Base-by-base conservation (phyloP, 23 tunicate genomes). In the Halocynthia roretzi region DNA sequence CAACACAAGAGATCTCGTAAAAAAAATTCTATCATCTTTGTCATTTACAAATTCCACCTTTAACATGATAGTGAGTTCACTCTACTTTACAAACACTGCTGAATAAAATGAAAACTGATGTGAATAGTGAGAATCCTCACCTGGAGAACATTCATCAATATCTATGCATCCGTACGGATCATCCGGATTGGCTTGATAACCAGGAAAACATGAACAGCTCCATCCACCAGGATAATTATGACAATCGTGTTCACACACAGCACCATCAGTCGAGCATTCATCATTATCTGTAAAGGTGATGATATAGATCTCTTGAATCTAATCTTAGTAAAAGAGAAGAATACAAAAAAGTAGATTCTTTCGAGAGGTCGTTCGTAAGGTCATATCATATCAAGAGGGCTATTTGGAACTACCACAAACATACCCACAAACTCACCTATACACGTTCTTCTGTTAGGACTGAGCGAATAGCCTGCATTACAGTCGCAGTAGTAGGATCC, bases 401-500 rank as follows among this genome's bases (percentile, higher is more conserved):
- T 31, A 0, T 4, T 31, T 31, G 44, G 44, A 31, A 31, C 44
- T 31, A 31, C 44, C 44, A 31, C 44, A 31, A 31, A 31, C 44
- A 31, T 31, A 31, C 1, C 44, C 44, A 4, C 44, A 31, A 62
- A 10, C 85, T 78, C 2, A 92, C 98, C 98, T 8, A 66, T 71
- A 54, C 98, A 92, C 5, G 87, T 77, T 56, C 98, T 79, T 53
- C 80, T 68, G 87, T 92, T 92, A 8, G 76, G 10, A 67, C 85
- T 80, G 51, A 92, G 84, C 22, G 62, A 73, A 80, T 77, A 92
- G 0, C 98, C 98, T 7, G 77, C 81, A 22, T 70, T 62, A 60
- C 98, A 92, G 20, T 80, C 87, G 51, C 98, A 92, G 82, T 71
- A 92, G 64, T 92, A 92, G 1, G 86, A 80, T 5, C 98, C 98